Percentiles rank a stretch among this genome's conserved stretches.
Conservation (phyloP, 1,140 invertebrate genomes). For the Cydia pomonella region DNA sequence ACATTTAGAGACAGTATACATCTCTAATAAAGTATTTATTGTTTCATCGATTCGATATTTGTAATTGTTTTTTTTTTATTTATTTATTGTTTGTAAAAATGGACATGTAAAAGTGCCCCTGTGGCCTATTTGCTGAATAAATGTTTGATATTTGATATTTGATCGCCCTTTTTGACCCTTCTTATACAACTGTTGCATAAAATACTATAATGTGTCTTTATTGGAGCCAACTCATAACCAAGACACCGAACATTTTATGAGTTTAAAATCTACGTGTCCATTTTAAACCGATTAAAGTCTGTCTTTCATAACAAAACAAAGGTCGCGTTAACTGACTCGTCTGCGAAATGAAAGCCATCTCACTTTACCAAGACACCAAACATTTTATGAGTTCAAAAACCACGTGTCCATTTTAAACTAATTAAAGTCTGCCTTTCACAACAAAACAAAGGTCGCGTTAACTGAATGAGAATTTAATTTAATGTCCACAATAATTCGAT, state of each 20-base stretch:
- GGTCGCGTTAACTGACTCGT: conserved; percentile 8
- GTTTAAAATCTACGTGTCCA: conserved; percentile 1
- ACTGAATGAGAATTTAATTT: background rate
- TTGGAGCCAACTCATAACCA: background rate
- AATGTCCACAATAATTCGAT: conserved; percentile 7
- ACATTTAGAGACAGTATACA: too few relatives aligned
- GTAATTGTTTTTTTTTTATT: too few relatives aligned
- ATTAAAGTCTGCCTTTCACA: conserved; percentile 16
- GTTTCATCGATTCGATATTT: too few relatives aligned
- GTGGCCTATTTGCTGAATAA: too few relatives aligned
- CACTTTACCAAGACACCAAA: background rate
- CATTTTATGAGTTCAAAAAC: conserved; percentile 14
- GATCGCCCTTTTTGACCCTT: too few relatives aligned
- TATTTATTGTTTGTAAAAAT: too few relatives aligned
- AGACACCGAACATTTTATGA: background rate
- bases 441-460: background rate
- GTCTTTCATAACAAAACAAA: conserved; percentile 7
- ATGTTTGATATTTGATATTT: too few relatives aligned
- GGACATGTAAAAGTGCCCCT: too few relatives aligned
- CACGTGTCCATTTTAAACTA: conserved; percentile 12
- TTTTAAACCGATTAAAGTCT: conserved; percentile 19
- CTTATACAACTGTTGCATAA: too few relatives aligned
- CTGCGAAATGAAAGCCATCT: background rate
- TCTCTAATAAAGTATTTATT: too few relatives aligned
- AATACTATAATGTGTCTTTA: too few relatives aligned